Conservation (phyloP, 2,797 vertebrate species). For the Brachyrhaphis roseni region DNA sequence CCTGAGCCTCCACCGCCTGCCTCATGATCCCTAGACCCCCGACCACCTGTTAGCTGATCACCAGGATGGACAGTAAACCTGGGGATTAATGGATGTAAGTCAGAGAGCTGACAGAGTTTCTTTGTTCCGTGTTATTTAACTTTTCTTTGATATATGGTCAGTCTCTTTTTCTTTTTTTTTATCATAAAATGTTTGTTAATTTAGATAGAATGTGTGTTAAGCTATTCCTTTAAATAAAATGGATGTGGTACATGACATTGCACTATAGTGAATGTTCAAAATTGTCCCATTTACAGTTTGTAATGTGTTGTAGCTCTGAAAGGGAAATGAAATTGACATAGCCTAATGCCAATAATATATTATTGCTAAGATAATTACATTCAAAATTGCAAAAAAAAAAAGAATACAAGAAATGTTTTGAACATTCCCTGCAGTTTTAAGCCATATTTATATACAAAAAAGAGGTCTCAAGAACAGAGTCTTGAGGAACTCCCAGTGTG, state of each 20-base stretch:
- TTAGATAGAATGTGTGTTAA: background rate
- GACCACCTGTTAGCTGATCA: conserved; percentile 20
- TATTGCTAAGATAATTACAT: background rate
- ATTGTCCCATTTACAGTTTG: background rate
- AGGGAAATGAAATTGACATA: background rate
- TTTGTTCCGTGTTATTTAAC: background rate
- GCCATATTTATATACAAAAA: background rate
- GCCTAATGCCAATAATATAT: background rate
- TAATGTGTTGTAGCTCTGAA: background rate
- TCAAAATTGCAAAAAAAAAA: background rate
- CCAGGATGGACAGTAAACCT: conserved; percentile 8
- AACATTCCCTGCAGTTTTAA: background rate
- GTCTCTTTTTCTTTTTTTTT: background rate
- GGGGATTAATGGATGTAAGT: conserved; percentile 9
- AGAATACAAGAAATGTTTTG: background rate
- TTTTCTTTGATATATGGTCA: background rate
- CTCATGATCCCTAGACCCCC: conserved; percentile 63
- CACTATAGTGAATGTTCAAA: background rate
- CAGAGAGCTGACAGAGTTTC: background rate
- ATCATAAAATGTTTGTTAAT: background rate
- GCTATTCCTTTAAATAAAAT: background rate
- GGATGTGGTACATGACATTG: background rate
- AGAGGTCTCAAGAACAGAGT: background rate
- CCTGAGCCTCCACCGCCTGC: conserved; percentile 74
- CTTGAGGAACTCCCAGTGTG: background rate